A percentile compares a stretch with the other conserved stretches of the same genome.
Conservation (phyloP, 1,140 invertebrate genomes). For the Ridgeia piscesae region DNA sequence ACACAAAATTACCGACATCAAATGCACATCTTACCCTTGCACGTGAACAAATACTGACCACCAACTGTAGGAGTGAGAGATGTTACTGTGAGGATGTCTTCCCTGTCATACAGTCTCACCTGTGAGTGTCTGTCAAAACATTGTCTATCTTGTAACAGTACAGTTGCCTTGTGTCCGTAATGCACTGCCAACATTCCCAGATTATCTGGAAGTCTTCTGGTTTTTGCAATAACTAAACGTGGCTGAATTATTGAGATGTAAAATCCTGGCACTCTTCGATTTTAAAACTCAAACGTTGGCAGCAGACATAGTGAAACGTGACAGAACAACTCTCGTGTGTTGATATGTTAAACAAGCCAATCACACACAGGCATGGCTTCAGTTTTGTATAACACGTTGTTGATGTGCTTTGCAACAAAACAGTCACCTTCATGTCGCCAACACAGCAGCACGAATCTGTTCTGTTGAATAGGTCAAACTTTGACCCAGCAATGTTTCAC, state of each 20-base stretch:
- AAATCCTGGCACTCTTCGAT: too few species aligned
- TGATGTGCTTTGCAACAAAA: background rate
- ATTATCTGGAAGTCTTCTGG: too few species aligned
- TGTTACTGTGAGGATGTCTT: background rate
- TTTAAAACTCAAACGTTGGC: too few species aligned
- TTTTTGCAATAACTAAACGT: too few species aligned
- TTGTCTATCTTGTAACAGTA: background rate
- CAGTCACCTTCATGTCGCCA: too few species aligned
- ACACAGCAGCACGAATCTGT: too few species aligned
- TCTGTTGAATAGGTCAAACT: background rate
- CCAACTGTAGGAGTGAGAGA: background rate
- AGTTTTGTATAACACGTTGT: too few species aligned
- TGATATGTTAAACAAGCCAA: background rate
- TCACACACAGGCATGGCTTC: background rate
- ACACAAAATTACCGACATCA: background rate
- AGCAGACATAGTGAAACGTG: too few species aligned
- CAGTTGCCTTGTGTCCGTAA: background rate
- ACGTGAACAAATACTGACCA: background rate
- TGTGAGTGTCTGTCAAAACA: background rate
- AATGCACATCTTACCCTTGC: background rate
- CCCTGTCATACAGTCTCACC: background rate
- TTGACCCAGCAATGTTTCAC: background rate
- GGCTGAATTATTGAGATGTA: too few species aligned
- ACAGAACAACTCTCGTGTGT: background rate
- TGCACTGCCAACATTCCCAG: too few species aligned